phyloP scores from a whole-genome alignment of 2,888 invertebrate genomes.

The Tolmerus cingulatus region DNA sequence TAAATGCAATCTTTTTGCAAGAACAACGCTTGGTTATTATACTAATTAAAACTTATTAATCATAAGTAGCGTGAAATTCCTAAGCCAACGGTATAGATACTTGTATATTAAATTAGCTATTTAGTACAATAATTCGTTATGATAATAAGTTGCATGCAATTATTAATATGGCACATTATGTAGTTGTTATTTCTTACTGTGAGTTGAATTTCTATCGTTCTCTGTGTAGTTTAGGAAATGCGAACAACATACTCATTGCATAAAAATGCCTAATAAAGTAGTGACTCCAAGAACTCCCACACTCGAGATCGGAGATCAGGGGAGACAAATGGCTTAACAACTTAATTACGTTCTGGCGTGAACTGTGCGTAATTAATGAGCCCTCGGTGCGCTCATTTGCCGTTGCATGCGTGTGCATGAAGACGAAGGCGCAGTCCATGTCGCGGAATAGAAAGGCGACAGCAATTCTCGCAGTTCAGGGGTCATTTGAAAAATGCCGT shows the following conservation, averaged over 20 bases:
- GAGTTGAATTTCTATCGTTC: neutral
- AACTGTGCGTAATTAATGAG: neutral
- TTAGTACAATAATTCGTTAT: too few relatives aligned
- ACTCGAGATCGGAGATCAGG: neutral
- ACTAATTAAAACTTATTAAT: too few relatives aligned
- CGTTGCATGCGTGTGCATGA: neutral
- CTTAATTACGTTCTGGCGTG: slow-evolving; percentile 13
- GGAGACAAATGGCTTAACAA: slow-evolving; percentile 18
- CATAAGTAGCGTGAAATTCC: too few relatives aligned
- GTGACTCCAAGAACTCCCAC: neutral
- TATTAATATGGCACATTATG: too few relatives aligned
- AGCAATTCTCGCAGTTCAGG: neutral
- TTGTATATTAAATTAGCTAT: too few relatives aligned
- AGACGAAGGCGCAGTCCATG: neutral
- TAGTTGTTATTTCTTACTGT: neutral
- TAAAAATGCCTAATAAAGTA: neutral
- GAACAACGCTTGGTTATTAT: too few relatives aligned
- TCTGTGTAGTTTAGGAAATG: neutral
- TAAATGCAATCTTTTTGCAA: too few relatives aligned
- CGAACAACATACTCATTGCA: neutral
- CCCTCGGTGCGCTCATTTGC: neutral
- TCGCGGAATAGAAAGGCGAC: neutral
- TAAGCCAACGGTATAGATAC: too few relatives aligned
- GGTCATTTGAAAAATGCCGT: neutral
- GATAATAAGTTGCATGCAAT: too few relatives aligned